These are phyloP conservation scores for Chaetorhynchus papuensis DNA, from an alignment of 2,113 vertebrate species.

Conservation along the genomic window DNA sequence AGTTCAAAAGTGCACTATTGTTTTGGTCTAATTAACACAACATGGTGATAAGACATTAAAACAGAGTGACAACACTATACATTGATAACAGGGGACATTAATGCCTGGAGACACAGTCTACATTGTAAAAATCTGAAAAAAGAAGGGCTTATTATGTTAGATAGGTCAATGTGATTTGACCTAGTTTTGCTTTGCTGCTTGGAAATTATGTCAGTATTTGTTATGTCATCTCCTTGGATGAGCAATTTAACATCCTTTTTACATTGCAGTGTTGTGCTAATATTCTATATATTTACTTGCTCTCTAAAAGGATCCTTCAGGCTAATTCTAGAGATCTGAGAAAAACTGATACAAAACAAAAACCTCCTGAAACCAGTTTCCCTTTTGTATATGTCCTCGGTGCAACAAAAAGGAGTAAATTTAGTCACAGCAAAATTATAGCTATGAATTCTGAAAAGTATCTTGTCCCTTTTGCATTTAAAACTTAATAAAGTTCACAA, in stretches of 20 bases:
- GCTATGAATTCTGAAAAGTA: not conserved
- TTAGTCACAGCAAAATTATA: not conserved
- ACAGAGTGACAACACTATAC: slow-evolving; percentile 59
- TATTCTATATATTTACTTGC: slow-evolving; percentile 56
- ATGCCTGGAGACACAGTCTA: slow-evolving; percentile 71
- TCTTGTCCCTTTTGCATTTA: not conserved
- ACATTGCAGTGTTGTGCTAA: slow-evolving; percentile 58
- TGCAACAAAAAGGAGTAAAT: not conserved
- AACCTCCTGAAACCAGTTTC: not conserved
- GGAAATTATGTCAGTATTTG: slow-evolving; percentile 74
- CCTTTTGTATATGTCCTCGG: not conserved
- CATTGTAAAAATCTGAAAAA: slow-evolving; percentile 69
- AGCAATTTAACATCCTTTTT: slow-evolving; percentile 72
- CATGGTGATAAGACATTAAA: slow-evolving; percentile 68
- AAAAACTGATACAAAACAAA: slow-evolving; percentile 4
- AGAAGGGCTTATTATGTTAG: slow-evolving; percentile 71
- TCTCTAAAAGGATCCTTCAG: slow-evolving; percentile 54
- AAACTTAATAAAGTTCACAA: not conserved
- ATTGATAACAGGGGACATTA: slow-evolving; percentile 71
- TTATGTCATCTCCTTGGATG: slow-evolving; percentile 79
- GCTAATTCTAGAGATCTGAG: slow-evolving; percentile 45
- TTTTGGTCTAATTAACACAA: slow-evolving; percentile 76
- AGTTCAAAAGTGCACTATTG: slow-evolving; percentile 64
- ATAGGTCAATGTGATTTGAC: slow-evolving; percentile 76
- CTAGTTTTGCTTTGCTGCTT: slow-evolving; percentile 77